These are phyloP conservation scores for Acropora tenuis DNA, from an alignment of 64 coral and sea anemone genomes.

Conservation along the genomic window DNA sequence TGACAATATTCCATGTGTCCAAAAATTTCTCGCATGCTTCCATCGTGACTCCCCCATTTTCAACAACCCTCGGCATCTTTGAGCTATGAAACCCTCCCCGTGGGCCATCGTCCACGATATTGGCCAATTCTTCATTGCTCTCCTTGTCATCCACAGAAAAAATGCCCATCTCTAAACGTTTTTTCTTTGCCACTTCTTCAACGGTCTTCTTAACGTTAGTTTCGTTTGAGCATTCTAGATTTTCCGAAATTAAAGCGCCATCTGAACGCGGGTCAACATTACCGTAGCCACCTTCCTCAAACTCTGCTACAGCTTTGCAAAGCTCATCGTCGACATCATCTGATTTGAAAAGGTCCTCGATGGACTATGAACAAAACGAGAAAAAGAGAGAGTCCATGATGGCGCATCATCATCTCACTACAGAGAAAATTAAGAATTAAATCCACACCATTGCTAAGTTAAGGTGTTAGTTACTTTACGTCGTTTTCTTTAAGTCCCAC, in stretches of 20 bases:
- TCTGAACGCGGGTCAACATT: not conserved
- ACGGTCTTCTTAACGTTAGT: not conserved
- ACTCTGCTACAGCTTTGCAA: conserved; percentile 12
- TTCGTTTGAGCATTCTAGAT: not conserved
- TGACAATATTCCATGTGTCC: no score
- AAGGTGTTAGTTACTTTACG: no score
- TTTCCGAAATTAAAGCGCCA: not conserved
- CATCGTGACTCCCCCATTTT: no score
- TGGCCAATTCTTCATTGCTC: not conserved
- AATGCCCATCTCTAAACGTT: not conserved
- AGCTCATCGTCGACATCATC: conserved; percentile 32
- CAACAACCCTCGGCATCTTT: no score
- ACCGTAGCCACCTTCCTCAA: not conserved
- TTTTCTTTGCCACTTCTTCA: not conserved
- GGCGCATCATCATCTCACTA: no score
- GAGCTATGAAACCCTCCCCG: not conserved
- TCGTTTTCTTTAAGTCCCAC: no score
- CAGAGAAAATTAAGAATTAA: no score
- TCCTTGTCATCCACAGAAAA: not conserved
- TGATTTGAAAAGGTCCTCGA: not conserved
- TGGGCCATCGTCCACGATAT: not conserved
- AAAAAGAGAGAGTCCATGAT: not conserved
- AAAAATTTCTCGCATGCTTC: no score
- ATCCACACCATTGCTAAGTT: no score
- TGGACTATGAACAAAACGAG: not conserved